A percentile compares a stretch with the other conserved stretches of the same genome.
These are phyloP conservation scores for Drosophila emarginata DNA, from an alignment of 2,888 invertebrate genomes.

Conservation along the genomic window DNA sequence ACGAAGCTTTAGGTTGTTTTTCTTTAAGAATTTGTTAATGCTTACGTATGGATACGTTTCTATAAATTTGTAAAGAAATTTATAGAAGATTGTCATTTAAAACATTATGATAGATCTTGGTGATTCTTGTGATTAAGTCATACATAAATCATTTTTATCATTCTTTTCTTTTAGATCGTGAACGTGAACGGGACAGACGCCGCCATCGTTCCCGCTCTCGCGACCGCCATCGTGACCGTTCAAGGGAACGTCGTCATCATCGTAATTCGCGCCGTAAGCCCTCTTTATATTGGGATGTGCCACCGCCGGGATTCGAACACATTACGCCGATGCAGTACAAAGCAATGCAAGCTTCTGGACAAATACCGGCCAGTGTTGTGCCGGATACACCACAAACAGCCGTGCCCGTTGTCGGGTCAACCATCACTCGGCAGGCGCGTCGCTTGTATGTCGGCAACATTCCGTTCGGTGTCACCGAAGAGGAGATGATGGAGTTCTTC, in stretches of 20 bases:
- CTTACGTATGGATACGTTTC: background rate
- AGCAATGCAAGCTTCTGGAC: conserved; percentile 95
- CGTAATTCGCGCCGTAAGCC: conserved; percentile 91
- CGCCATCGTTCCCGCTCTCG: conserved; percentile 69
- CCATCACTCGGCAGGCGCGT: conserved; percentile 97
- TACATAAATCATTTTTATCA: background rate
- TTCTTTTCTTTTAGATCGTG: conserved; percentile 46
- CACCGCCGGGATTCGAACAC: conserved; percentile 98
- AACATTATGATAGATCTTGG: too few relatives aligned
- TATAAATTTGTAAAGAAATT: background rate
- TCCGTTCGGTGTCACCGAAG: conserved; percentile 99
- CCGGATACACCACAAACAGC: conserved; percentile 96
- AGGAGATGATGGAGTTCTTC: conserved; percentile 99
- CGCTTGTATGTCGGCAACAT: conserved; percentile 98
- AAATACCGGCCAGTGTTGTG: conserved; percentile 96
- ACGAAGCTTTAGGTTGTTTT: background rate
- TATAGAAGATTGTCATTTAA: background rate
- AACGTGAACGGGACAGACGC: conserved; percentile 65
- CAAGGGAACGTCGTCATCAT: conserved; percentile 74
- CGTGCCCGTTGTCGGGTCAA: conserved; percentile 98
- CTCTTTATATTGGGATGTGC: conserved; percentile 99
- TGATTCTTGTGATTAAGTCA: too few relatives aligned
- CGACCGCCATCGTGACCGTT: conserved; percentile 70
- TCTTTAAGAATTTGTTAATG: background rate
- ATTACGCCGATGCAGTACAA: conserved; percentile 97